Conservation (phyloP, 2,888 invertebrate genomes). For the Hypsopygia costalis region DNA sequence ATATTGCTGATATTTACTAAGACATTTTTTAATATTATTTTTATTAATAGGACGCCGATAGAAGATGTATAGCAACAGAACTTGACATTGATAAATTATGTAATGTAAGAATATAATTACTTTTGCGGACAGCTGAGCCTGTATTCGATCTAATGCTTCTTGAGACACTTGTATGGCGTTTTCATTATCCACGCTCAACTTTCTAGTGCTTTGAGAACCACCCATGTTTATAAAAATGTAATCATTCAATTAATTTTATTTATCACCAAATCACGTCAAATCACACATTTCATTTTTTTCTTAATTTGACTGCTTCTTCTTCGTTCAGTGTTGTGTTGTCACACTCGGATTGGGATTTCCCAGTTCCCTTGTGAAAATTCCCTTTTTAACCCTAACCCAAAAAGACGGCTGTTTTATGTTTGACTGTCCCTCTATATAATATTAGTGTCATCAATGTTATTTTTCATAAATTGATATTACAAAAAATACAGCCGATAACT, state of each 20-base stretch:
- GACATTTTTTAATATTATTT: too few relatives aligned
- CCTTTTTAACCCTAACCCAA: too few relatives aligned
- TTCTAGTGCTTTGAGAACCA: conserved; percentile 77
- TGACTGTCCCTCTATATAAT: too few relatives aligned
- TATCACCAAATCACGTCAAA: conserved; percentile 61
- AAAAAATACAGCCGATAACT: too few relatives aligned
- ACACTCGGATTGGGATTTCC: too few relatives aligned
- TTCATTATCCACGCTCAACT: conserved; percentile 72
- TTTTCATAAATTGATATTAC: too few relatives aligned
- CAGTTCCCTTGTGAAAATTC: too few relatives aligned
- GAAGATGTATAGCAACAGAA: conserved; percentile 24
- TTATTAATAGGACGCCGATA: too few relatives aligned
- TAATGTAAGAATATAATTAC: conserved; percentile 69
- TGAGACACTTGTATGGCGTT: conserved; percentile 74
- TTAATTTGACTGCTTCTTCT: conserved; percentile 7
- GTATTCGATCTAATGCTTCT: conserved; percentile 72
- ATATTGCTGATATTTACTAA: too few relatives aligned
- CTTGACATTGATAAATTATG: conserved; percentile 76
- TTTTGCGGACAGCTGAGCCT: conserved; percentile 59
- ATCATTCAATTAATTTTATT: conserved; percentile 51
- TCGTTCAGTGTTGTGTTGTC: too few relatives aligned
- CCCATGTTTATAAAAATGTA: conserved; percentile 75
- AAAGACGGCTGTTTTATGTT: too few relatives aligned
- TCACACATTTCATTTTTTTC: conserved; percentile 54
- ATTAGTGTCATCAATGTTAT: too few relatives aligned